Base-by-base conservation (phyloP, 2,113 vertebrate species). In the Charadrius vociferus region DNA sequence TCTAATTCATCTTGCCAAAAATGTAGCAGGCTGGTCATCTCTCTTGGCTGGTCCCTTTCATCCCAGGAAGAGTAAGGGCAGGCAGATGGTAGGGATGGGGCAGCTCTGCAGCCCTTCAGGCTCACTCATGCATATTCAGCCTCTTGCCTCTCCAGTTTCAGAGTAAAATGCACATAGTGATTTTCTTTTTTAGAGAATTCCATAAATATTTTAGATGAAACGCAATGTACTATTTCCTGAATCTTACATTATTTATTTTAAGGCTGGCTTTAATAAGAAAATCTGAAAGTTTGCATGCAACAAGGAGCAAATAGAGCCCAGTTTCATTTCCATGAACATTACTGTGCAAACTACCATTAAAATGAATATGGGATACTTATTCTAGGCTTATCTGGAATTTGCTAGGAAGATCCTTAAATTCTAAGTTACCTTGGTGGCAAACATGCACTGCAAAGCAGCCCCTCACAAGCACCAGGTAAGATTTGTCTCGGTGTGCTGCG, bases 201-300 rank as follows among this genome's bases (percentile, higher is more conserved):
- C 86, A 97, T 98, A 92, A 98, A 98, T 98, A 98, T 98, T 98
- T 98, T 87, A 98, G 96, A 94, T 94, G 77, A 90, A 95, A 95
- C 58, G 56, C 86, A 92, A 41, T 90, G 49, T 96, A 78, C 87
- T 29, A 1, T 96, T 94, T 97, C 93, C 95, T 92, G 87, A 94
- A 96, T 93, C 65, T 41, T 98, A 79, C 89, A 97, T 98, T 98
- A 98, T 98, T 98, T 98, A 98, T 98, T 92, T 93, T 97, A 96
- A 97, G 81, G 81, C 86, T 93, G 73, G 77, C 52, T 96, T 97
- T 97, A 97, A 94, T 97, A 97, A 95, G 67, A 80, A 97, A 91
- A 91, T 39, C 50, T 80, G 56, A 63, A 89, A 82, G 73, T 93
- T 81, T 92, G 8, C 74, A 29, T 73, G 84, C 36, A 67, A 32